Base-by-base conservation (phyloP, 2,888 invertebrate genomes). In the Drosophila nr. medialis region DNA sequence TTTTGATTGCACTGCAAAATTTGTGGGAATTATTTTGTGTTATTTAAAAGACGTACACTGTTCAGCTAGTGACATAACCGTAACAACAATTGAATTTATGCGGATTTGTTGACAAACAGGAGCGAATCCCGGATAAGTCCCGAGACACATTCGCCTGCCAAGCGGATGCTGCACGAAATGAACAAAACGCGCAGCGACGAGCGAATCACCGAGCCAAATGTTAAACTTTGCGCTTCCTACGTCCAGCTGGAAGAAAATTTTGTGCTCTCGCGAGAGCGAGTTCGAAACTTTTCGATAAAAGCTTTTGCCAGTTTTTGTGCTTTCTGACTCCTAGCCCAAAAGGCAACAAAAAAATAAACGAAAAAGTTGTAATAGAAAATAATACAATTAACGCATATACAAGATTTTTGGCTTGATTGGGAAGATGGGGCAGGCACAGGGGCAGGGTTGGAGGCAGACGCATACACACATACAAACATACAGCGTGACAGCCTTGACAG, bases 151-250 rank as follows among this genome's bases (percentile, higher is more conserved):
- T 62, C 69, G 66, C 34, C 64, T 56, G 60, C 64, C 71, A 71
- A 68, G 78, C 80, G 81, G 77, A 77, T 81, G 80, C 80, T 80
- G 80, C 67, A 76, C 68, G 77, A 81, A 80, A 72, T 81, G 77
- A 77, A 51, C 24, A 38, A 54, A 48, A 24, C 15, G 48, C 24
- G 3, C 24, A 49, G 18, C 27, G 27, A 40, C 38, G n/a, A 42
- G 6, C 56, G 32, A 62, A n/a, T 27, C 34, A 30, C 36, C 59
- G 51, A 40, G 27, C n/a, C n/a, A 63, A 51, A 34, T 27, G 45
- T 34, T 54, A 42, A 60, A 60, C 62, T 64, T 61, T 32, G 53
- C 40, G 63, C 18, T 63, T 58, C 48, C 65, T 56, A 62, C 63
- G 71, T 71, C 61, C 68, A 68, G 59, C 79, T 64, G 62, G 60